Conservation (phyloP, 23 tunicate genomes). For the Phallusia fumigata region DNA sequence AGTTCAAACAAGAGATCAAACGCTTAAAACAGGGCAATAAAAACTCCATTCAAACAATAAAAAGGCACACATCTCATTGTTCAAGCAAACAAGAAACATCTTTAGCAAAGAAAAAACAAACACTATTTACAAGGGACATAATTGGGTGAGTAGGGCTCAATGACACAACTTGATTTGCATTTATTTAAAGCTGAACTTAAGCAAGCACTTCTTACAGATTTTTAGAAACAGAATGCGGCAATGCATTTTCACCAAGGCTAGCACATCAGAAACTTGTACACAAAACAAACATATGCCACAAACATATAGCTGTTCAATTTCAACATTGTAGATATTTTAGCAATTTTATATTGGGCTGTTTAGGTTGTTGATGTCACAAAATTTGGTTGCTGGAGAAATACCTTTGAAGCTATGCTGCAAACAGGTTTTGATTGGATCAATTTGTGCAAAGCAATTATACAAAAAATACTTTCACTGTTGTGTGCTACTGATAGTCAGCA, state of each 20-base stretch:
- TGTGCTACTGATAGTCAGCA: conserved; percentile 55
- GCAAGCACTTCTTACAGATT: not conserved
- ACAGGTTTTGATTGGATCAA: not conserved
- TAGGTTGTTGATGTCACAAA: too few relatives aligned
- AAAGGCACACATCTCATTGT: conserved; percentile 6
- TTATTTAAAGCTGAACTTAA: not conserved
- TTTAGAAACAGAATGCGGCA: not conserved
- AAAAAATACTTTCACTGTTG: not conserved
- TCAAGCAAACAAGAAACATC: conserved; percentile 1
- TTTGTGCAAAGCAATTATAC: conserved; percentile 5
- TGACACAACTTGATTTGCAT: too few relatives aligned
- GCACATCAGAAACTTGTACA: not conserved
- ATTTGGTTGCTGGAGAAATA: not conserved
- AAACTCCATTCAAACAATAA: not conserved
- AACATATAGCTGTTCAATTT: not conserved
- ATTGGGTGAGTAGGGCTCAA: not conserved
- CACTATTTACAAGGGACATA: not conserved
- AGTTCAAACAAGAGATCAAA: not conserved
- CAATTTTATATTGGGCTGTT: too few relatives aligned
- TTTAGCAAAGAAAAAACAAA: not conserved
- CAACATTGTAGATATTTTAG: not conserved
- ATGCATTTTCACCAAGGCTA: not conserved
- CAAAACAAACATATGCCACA: not conserved
- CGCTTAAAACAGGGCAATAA: not conserved
- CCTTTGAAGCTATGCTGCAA: not conserved